Evolutionary conservation across 2,113 vertebrate genomes (phyloP).

Genomic region (Dipodomys spectabilis): DNA sequence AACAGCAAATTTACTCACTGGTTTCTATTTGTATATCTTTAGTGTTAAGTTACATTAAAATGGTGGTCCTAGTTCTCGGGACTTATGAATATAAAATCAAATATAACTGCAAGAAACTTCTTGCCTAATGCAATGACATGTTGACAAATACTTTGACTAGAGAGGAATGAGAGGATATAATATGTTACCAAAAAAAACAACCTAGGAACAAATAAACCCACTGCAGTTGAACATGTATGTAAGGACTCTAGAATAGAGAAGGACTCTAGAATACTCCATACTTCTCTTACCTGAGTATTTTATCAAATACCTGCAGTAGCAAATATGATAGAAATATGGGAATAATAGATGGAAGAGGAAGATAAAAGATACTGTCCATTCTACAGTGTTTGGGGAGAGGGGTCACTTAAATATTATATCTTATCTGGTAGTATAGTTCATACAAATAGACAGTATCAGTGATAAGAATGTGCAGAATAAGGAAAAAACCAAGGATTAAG

Average conservation of each 20-base stretch:
- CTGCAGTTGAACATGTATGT: background rate
- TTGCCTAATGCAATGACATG: background rate
- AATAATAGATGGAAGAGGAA: background rate
- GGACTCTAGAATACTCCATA: background rate
- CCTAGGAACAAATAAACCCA: background rate
- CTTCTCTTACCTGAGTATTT: background rate
- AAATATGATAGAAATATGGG: background rate
- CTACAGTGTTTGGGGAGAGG: background rate
- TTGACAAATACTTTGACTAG: background rate
- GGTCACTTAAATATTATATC: background rate
- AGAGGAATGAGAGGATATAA: background rate
- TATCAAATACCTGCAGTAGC: background rate
- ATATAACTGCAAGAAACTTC: background rate
- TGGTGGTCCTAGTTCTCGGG: background rate
- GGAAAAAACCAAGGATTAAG: background rate
- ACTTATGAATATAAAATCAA: background rate
- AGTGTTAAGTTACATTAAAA: background rate
- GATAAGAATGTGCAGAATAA: background rate
- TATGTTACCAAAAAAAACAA: background rate
- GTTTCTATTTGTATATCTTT: background rate
- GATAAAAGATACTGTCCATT: background rate
- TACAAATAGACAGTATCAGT: background rate
- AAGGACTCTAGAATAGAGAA: background rate
- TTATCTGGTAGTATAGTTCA: background rate
- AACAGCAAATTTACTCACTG: background rate